Evolutionary conservation across 1,140 invertebrate genomes (phyloP).

Genomic region (Achroia grisella): DNA sequence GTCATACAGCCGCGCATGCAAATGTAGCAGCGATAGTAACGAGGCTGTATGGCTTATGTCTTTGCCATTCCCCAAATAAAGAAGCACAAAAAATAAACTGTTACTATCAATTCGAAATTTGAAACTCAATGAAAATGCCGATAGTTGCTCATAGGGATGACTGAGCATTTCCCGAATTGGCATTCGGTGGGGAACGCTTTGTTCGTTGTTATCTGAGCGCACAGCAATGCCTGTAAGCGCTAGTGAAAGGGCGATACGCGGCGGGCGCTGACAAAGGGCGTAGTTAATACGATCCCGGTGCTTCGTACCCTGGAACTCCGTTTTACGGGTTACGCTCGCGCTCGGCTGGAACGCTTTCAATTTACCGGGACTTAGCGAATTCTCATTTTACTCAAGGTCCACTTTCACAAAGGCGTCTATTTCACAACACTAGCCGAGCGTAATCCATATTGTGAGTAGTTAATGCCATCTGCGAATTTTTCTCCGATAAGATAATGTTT

Average conservation of each 20-base stretch:
- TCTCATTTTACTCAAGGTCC: constrained; percentile 32
- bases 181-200: constrained; percentile 35
- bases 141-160: constrained; percentile 34
- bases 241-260: constrained; percentile 16
- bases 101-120: constrained; percentile 4
- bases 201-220: constrained; percentile 36
- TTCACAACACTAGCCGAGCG: constrained; percentile 21
- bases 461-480: constrained; percentile 7
- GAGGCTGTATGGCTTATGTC: too few species aligned
- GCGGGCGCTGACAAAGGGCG: constrained; percentile 12
- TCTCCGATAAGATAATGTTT: constrained; percentile 1
- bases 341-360: constrained; percentile 30
- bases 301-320: not conserved
- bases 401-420: constrained; percentile 26
- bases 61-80: too few species aligned
- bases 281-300: constrained; percentile 12
- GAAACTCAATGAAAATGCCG: constrained; percentile 14
- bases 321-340: constrained; percentile 16
- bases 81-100: too few species aligned
- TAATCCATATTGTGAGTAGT: constrained; percentile 11
- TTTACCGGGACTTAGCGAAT: constrained; percentile 32
- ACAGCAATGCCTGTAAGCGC: constrained; percentile 31
- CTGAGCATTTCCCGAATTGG: constrained; percentile 32
- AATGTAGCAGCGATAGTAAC: too few species aligned
- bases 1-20: too few species aligned